Conservation (phyloP, 1,140 invertebrate genomes). For the Vanessa tameamea region DNA sequence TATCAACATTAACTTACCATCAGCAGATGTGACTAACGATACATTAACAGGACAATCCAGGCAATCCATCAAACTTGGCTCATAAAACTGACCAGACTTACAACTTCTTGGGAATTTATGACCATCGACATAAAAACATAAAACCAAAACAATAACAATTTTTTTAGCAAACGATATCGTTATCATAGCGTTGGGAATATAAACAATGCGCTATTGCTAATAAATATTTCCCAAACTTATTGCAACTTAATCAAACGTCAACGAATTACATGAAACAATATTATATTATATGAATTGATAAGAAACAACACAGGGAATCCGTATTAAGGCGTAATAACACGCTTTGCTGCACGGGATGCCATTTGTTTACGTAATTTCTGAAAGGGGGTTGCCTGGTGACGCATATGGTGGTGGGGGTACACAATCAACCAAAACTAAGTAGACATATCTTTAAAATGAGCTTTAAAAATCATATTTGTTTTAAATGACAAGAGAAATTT, state of each 20-base stretch:
- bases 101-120: slow-evolving; percentile 53
- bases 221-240: background rate
- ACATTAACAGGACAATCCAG: slow-evolving; percentile 55
- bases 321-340: slow-evolving; percentile 20
- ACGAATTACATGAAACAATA: slow-evolving; percentile 3
- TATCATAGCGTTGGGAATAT: background rate
- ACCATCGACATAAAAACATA: slow-evolving; percentile 34
- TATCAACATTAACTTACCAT: slow-evolving; percentile 51
- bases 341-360: background rate
- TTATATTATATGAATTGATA: slow-evolving; percentile 9
- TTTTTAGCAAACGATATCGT: background rate
- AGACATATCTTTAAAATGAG: background rate
- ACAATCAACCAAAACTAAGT: background rate
- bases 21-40: slow-evolving; percentile 55
- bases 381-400: slow-evolving; percentile 32
- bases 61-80: slow-evolving; percentile 56
- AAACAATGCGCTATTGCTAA: too few relatives aligned
- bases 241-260: background rate
- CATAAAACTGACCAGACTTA: slow-evolving; percentile 54
- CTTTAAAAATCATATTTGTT: too few relatives aligned
- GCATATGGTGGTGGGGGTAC: background rate
- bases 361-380: slow-evolving; percentile 37
- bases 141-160: slow-evolving; percentile 11
- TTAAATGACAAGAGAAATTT: too few relatives aligned
- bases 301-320: slow-evolving; percentile 10